Percentiles rank a stretch among this genome's conserved stretches.
Conservation (phyloP, 2,113 vertebrate genomes). For the Rhea pennata region DNA sequence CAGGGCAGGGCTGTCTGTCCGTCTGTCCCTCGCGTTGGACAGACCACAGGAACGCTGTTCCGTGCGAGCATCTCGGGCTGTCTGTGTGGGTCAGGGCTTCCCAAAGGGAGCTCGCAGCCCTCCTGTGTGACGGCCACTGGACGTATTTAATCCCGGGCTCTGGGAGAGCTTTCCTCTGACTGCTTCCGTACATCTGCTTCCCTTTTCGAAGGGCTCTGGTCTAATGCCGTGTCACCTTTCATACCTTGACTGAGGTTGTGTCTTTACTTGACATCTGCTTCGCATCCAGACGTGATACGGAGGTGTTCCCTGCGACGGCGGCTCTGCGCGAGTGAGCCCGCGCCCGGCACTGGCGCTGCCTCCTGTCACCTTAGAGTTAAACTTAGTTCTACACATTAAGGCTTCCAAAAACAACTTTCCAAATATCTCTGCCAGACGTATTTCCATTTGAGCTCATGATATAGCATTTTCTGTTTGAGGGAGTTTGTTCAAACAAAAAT, state of each 20-base stretch:
- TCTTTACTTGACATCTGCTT: neutral
- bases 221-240: neutral
- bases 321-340: neutral
- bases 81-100: neutral
- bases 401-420: constrained; percentile 44
- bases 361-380: constrained; percentile 6
- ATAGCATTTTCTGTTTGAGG: constrained; percentile 38
- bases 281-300: rapidly evolving
- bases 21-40: no score
- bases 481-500: constrained; percentile 46
- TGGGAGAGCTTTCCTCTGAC: neutral
- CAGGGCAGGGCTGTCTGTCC: neutral
- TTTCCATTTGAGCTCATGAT: constrained; percentile 55
- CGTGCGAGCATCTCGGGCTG: rapidly evolving
- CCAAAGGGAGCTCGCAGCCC: neutral
- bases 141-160: neutral
- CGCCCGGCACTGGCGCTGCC: neutral
- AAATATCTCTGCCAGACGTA: constrained; percentile 31
- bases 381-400: constrained; percentile 2
- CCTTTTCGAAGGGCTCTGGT: neutral
- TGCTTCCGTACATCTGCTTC: neutral
- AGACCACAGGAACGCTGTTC: neutral
- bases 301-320: neutral
- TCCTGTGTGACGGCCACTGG: neutral
- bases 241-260: neutral